These are phyloP conservation scores for Syritta pipiens DNA, from an alignment of 2,888 invertebrate genomes.

Conservation along the genomic window DNA sequence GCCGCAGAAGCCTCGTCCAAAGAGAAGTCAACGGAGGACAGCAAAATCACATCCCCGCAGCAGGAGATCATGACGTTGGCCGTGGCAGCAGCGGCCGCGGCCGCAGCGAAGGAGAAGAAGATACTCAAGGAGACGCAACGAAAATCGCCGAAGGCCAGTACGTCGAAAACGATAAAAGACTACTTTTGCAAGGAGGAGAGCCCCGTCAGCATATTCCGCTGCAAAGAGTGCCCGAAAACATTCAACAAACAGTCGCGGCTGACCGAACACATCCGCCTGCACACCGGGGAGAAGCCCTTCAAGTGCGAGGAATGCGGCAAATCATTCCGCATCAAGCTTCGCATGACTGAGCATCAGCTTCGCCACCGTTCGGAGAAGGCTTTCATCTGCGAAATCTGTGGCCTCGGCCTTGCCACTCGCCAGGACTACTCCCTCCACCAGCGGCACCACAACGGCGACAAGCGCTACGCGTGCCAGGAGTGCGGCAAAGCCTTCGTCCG, in stretches of 20 bases:
- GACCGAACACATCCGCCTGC: conserved; percentile 75
- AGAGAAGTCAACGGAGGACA: background rate
- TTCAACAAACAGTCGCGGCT: conserved; percentile 75
- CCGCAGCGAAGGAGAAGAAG: background rate
- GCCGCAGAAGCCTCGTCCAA: background rate
- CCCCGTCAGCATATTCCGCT: conserved; percentile 33
- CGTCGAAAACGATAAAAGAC: conserved; percentile 1
- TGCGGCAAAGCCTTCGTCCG: conserved; percentile 77
- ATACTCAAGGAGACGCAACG: background rate
- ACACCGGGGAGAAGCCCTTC: conserved; percentile 77
- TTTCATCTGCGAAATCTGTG: conserved; percentile 75
- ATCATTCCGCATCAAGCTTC: conserved; percentile 76
- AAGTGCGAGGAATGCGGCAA: conserved; percentile 74
- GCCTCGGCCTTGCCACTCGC: conserved; percentile 74
- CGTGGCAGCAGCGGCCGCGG: conserved; percentile 5
- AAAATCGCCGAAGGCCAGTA: background rate
- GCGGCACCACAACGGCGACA: conserved; percentile 76
- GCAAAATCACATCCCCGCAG: conserved; percentile 41
- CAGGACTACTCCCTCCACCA: conserved; percentile 75
- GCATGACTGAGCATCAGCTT: conserved; percentile 75
- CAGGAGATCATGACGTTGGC: conserved; percentile 68
- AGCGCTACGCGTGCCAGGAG: conserved; percentile 74
- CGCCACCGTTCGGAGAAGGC: conserved; percentile 76
- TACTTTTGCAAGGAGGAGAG: conserved; percentile 13
- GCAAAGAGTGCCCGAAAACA: conserved; percentile 73